A percentile compares a stretch with the other conserved stretches of the same genome.
Conservation (phyloP, 37 sponge, comb jelly and placozoan species). For the Agelas oroides region DNA sequence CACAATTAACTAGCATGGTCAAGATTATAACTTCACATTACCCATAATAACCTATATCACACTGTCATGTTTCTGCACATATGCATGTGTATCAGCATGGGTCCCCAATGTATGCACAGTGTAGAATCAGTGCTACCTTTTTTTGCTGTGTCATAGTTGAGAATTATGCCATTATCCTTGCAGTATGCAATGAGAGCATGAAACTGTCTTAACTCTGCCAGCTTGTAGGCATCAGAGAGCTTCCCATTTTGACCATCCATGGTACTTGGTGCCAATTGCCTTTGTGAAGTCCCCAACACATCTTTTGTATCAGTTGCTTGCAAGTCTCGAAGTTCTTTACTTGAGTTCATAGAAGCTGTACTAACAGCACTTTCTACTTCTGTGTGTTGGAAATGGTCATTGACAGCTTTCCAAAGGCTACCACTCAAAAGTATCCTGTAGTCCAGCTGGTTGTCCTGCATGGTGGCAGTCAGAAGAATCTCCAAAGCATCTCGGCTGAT, state of each 20-base stretch:
- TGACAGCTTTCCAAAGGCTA: background rate
- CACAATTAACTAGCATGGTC: too few species aligned
- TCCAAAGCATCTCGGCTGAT: background rate
- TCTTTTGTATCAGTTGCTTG: background rate
- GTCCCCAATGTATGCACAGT: background rate
- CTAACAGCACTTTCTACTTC: too few species aligned
- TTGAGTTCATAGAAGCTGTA: background rate
- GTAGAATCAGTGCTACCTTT: constrained; percentile 33
- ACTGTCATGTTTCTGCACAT: too few species aligned
- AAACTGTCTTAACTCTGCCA: constrained; percentile 43
- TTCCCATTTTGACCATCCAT: constrained; percentile 8
- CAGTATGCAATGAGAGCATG: constrained; percentile 21
- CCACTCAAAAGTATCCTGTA: constrained; percentile 23
- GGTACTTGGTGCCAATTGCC: constrained; percentile 17
- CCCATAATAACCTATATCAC: too few species aligned
- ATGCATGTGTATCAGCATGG: too few species aligned
- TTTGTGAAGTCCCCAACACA: background rate
- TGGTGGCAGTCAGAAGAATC: background rate
- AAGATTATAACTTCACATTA: too few species aligned
- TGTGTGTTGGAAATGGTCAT: constrained; percentile 1
- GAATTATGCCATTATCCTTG: constrained; percentile 8
- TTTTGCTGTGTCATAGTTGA: constrained; percentile 18
- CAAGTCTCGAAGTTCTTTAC: background rate
- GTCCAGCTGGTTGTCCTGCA: constrained; percentile 8
- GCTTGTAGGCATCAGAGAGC: constrained; percentile 9